phyloP scores from a whole-genome alignment of 2,113 vertebrate genomes.

The Podarcis cretensis region DNA sequence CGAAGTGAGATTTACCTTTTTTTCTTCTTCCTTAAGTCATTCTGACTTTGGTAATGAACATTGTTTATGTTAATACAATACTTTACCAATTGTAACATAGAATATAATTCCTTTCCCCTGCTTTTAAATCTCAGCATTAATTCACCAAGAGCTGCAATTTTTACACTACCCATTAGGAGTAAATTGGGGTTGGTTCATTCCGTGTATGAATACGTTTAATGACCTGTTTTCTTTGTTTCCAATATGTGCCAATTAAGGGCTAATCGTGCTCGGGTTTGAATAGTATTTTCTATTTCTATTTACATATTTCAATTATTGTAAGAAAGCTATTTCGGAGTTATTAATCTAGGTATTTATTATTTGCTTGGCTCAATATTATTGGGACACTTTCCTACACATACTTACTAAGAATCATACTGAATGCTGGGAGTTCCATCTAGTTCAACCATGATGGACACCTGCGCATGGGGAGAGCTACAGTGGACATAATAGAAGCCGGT shows the following conservation, averaged over 20 bases:
- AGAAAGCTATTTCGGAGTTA: neutral
- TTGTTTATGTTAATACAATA: constrained; percentile 32
- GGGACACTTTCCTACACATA: neutral
- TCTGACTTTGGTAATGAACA: neutral
- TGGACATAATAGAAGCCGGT: neutral
- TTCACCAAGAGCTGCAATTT: constrained; percentile 23
- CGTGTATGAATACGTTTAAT: neutral
- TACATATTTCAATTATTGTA: constrained; percentile 36
- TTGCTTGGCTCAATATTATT: neutral
- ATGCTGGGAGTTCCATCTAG: neutral
- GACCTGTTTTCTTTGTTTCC: constrained; percentile 33
- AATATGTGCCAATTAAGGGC: constrained; percentile 29
- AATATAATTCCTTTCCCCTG: constrained; percentile 23
- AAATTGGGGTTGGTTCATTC: constrained; percentile 24
- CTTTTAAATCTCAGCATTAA: constrained; percentile 5
- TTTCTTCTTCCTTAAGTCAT: constrained; percentile 20
- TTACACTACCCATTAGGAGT: constrained; percentile 29
- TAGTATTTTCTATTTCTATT: constrained; percentile 15
- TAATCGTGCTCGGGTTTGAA: constrained; percentile 32
- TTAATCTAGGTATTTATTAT: neutral
- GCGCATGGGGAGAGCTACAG: too few relatives aligned
- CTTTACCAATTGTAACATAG: constrained; percentile 41
- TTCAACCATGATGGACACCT: too few relatives aligned
- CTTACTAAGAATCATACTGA: neutral
- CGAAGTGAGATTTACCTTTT: neutral